These are phyloP conservation scores for Tanypteryx hageni DNA, from an alignment of 2,888 invertebrate genomes.

Conservation along the genomic window DNA sequence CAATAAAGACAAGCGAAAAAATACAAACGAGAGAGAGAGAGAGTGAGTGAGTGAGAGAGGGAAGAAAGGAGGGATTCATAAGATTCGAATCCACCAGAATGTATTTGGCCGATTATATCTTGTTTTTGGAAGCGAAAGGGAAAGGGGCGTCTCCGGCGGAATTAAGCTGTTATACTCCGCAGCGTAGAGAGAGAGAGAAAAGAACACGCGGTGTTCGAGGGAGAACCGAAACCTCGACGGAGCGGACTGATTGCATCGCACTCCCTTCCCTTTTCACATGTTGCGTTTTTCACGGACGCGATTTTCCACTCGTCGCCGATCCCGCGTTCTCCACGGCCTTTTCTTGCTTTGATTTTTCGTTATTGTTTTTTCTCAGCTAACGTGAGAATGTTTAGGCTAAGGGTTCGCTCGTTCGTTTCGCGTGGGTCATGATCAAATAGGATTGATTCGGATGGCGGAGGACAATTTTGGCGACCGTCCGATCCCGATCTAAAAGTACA, in stretches of 20 bases:
- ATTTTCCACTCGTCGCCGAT: not conserved
- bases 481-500: no score
- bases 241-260: not conserved
- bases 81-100: conserved; percentile 1
- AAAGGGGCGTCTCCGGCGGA: not conserved
- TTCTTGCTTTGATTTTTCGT: no score
- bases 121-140: not conserved
- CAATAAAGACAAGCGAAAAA: no score
- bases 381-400: no score
- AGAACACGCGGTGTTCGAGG: not conserved
- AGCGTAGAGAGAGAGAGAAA: not conserved
- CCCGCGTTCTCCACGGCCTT: not conserved
- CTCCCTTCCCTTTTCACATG: not conserved
- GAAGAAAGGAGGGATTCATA: not conserved
- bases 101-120: conserved; percentile 4
- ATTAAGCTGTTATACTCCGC: conserved; percentile 23
- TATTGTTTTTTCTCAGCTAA: no score
- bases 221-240: not conserved
- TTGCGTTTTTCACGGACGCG: not conserved
- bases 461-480: no score
- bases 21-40: no score
- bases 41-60: no score
- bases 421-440: no score
- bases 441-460: no score
- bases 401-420: no score